Evolutionary conservation across 2,888 invertebrate species (phyloP).

Genomic region (Eupithecia exiguata): DNA sequence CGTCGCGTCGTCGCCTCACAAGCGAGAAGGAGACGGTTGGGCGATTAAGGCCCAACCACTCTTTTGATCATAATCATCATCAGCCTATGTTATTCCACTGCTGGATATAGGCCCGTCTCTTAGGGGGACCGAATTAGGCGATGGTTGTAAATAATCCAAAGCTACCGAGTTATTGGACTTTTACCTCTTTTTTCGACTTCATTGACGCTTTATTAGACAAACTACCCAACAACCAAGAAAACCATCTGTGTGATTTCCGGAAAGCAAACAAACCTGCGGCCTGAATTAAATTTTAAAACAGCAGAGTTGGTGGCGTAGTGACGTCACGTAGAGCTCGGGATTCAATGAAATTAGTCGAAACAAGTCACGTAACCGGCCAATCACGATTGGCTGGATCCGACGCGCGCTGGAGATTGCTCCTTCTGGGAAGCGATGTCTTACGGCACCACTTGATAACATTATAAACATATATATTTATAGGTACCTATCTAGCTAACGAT

Average conservation of each 20-base stretch:
- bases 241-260: neutral
- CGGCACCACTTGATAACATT: neutral
- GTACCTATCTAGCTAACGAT: slow-evolving; percentile 24
- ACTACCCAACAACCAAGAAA: neutral
- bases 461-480: neutral
- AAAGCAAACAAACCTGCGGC: neutral
- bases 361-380: slow-evolving; percentile 34
- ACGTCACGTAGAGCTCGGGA: slow-evolving; percentile 44
- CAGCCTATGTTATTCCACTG: too few relatives aligned
- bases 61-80: too few relatives aligned
- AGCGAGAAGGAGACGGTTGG: neutral
- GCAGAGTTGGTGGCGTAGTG: neutral
- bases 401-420: slow-evolving; percentile 8
- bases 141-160: neutral
- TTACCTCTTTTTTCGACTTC: neutral
- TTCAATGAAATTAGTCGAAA: slow-evolving; percentile 39
- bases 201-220: too few relatives aligned
- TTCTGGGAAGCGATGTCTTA: slow-evolving; percentile 11
- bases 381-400: slow-evolving; percentile 18
- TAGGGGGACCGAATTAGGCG: neutral
- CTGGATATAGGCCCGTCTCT: too few relatives aligned
- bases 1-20: neutral
- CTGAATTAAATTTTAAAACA: slow-evolving; percentile 16
- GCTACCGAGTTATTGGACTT: too few relatives aligned
- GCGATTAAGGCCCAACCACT: neutral